phyloP scores from a whole-genome alignment of 2,888 invertebrate species.

The Mylabris sibirica region DNA sequence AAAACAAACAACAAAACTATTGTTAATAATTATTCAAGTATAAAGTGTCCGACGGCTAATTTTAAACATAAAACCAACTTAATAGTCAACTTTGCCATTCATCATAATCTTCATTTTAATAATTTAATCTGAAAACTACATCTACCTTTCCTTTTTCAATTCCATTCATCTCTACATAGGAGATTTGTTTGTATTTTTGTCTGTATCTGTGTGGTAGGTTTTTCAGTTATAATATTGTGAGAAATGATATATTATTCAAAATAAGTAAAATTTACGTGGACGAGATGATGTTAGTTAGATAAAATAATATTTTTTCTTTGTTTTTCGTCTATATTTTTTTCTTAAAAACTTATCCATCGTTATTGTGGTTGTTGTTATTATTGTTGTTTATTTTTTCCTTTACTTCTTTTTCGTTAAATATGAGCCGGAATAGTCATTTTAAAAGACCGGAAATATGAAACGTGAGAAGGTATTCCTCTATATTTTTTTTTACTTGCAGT shows the following conservation, averaged over 20 bases:
- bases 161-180: slow-evolving; percentile 28
- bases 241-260: slow-evolving; percentile 35
- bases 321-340: slow-evolving; percentile 17
- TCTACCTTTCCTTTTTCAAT: slow-evolving; percentile 21
- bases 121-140: slow-evolving; percentile 28
- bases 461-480: slow-evolving; percentile 46
- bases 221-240: slow-evolving; percentile 27
- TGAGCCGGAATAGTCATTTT: slow-evolving; percentile 41
- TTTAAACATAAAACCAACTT: slow-evolving; percentile 4
- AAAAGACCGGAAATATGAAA: slow-evolving; percentile 47
- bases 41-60: slow-evolving; percentile 23
- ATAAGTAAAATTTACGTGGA: slow-evolving; percentile 45
- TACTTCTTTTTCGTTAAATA: slow-evolving; percentile 39
- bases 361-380: neutral
- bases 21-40: neutral
- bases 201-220: slow-evolving; percentile 1
- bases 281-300: slow-evolving; percentile 40
- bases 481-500: neutral
- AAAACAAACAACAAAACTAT: neutral
- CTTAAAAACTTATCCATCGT: neutral
- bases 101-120: slow-evolving; percentile 22
- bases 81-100: slow-evolving; percentile 25
- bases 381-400: slow-evolving; percentile 18
- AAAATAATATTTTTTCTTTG: slow-evolving; percentile 35
- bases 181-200: slow-evolving; percentile 5